phyloP scores from a whole-genome alignment of 2,113 vertebrate species.

The Cebidichthys violaceus region DNA sequence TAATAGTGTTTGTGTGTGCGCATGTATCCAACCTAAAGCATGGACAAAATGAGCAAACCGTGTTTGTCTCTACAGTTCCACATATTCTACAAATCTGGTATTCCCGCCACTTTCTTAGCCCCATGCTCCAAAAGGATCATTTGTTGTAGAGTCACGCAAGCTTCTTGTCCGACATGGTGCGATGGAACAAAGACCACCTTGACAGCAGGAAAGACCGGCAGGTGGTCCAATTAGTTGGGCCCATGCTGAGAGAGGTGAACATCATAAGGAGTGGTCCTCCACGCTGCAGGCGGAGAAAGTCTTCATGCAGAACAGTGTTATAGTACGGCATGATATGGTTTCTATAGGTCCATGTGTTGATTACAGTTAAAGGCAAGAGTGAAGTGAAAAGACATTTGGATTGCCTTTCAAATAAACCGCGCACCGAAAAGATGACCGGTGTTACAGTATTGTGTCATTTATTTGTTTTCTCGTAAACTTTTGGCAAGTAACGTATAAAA shows the following conservation, averaged over 20 bases:
- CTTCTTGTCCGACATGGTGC: constrained; percentile 41
- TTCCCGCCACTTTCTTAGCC: constrained; percentile 1
- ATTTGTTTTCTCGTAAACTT: background rate
- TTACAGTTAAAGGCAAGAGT: background rate
- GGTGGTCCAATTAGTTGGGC: constrained; percentile 64
- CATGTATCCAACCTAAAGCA: background rate
- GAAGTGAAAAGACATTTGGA: background rate
- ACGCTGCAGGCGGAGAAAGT: constrained; percentile 14
- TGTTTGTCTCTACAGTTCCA: background rate
- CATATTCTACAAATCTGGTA: constrained; percentile 13
- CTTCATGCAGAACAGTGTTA: background rate
- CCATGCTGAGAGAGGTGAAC: constrained; percentile 43
- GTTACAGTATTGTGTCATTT: background rate
- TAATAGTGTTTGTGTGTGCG: constrained; percentile 7
- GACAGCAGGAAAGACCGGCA: constrained; percentile 50
- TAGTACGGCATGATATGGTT: background rate
- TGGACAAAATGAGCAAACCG: background rate
- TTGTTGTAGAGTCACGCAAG: constrained; percentile 60
- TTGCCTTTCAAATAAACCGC: background rate
- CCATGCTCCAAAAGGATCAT: constrained; percentile 17
- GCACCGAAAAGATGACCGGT: background rate
- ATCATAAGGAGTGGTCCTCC: constrained; percentile 22
- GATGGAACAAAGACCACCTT: constrained; percentile 62
- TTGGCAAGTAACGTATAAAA: background rate
- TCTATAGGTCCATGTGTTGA: constrained; percentile 8